These are phyloP conservation scores for Apostichopus japonicus DNA, from an alignment of 35 echinoderm and acorn worm genomes.

Conservation along the genomic window DNA sequence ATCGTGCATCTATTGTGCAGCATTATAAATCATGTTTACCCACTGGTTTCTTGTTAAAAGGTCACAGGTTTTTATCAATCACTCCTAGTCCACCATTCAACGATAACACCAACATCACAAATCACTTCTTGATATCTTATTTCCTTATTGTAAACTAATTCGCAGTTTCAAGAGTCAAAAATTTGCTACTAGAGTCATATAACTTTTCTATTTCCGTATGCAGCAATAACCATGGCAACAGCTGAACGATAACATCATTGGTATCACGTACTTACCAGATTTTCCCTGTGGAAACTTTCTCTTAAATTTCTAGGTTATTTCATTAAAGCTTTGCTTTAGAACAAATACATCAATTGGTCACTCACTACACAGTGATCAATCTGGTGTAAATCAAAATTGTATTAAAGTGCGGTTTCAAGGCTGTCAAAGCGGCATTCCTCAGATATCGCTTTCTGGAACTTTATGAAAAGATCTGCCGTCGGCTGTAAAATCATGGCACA, in stretches of 20 bases:
- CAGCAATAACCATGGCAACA: not conserved
- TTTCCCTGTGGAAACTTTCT: constrained; percentile 17
- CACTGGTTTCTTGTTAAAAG: too few relatives aligned
- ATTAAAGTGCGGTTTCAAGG: constrained; percentile 24
- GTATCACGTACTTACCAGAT: not conserved
- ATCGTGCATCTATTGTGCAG: too few relatives aligned
- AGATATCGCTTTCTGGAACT: not conserved
- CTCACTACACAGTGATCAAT: not conserved
- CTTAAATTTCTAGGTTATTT: not conserved
- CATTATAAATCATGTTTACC: too few relatives aligned
- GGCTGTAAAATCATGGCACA: too few relatives aligned
- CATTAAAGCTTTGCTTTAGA: constrained; percentile 3
- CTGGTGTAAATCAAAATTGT: constrained; percentile 10
- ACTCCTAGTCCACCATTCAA: too few relatives aligned
- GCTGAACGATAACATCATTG: too few relatives aligned
- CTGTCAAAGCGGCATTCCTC: constrained; percentile 7
- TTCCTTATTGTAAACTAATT: too few relatives aligned
- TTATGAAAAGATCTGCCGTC: not conserved
- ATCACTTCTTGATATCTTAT: too few relatives aligned
- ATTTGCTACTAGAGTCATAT: not conserved
- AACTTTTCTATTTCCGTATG: not conserved
- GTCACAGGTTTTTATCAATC: too few relatives aligned
- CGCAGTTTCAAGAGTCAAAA: not conserved
- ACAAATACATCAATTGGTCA: not conserved
- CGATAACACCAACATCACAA: too few relatives aligned